Evolutionary conservation across 2,888 invertebrate species (phyloP).

Genomic region (Pristionchus exspectatus): DNA sequence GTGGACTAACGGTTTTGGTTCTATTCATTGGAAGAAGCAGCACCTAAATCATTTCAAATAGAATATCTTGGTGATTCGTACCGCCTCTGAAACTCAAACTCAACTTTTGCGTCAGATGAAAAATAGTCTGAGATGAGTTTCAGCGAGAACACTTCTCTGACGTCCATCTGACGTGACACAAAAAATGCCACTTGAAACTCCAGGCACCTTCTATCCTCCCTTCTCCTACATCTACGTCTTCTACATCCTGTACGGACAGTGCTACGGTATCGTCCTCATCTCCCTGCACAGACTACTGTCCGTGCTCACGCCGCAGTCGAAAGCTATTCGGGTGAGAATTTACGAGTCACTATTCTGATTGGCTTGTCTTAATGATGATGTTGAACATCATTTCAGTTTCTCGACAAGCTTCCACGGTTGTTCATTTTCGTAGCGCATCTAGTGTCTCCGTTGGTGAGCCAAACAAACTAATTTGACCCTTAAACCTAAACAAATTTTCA

Average conservation of each 20-base stretch:
- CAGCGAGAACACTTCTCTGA: too few species aligned
- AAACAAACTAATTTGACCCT: not conserved
- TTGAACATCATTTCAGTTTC: not conserved
- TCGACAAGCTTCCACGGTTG: not conserved
- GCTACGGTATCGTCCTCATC: not conserved
- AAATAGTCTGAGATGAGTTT: too few species aligned
- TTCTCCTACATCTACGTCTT: conserved; percentile 38
- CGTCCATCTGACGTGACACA: too few species aligned
- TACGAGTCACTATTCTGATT: too few species aligned
- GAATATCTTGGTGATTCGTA: too few species aligned
- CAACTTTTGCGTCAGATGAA: too few species aligned
- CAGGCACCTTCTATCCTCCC: conserved; percentile 26
- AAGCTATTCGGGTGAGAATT: not conserved
- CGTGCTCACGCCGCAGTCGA: not conserved
- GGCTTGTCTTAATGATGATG: too few species aligned
- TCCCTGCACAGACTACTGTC: conserved; percentile 3
- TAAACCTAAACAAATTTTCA: not conserved
- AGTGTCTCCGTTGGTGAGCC: not conserved
- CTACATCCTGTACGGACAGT: conserved; percentile 37
- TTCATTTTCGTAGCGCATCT: not conserved
- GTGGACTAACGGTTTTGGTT: not conserved
- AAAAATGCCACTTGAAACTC: too few species aligned
- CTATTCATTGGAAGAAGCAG: too few species aligned
- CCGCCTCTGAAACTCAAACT: too few species aligned
- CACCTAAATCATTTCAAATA: too few species aligned